Conservation (phyloP, 2,888 invertebrate genomes). For the Glaucopsyche alexis region DNA sequence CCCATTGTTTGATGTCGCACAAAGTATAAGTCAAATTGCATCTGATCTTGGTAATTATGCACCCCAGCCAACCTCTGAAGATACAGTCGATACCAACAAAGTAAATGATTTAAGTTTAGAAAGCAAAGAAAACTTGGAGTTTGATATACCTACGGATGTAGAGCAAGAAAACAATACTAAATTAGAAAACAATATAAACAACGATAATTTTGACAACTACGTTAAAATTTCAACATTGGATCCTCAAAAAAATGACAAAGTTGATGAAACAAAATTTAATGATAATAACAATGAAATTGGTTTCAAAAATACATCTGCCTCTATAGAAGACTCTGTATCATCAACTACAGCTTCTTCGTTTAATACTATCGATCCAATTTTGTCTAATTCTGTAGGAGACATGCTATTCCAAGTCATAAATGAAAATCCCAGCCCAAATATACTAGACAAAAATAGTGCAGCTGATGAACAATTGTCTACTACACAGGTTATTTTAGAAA, state of each 20-base stretch:
- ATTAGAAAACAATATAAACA: neutral
- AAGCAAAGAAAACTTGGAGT: constrained; percentile 69
- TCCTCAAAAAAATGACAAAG: constrained; percentile 49
- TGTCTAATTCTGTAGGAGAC: constrained; percentile 73
- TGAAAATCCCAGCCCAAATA: constrained; percentile 42
- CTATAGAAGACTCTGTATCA: constrained; percentile 34
- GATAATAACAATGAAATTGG: constrained; percentile 27
- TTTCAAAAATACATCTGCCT: constrained; percentile 36
- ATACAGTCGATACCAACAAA: constrained; percentile 58
- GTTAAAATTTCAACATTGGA: constrained; percentile 67
- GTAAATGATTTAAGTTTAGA: constrained; percentile 54
- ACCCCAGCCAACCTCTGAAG: constrained; percentile 60
- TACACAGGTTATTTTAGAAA: constrained; percentile 44
- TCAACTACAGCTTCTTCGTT: constrained; percentile 41
- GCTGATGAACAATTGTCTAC: constrained; percentile 39
- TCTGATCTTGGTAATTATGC: constrained; percentile 67
- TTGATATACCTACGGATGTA: constrained; percentile 59
- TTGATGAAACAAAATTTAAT: constrained; percentile 34
- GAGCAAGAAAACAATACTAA: constrained; percentile 38
- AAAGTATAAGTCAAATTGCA: constrained; percentile 75
- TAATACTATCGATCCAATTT: constrained; percentile 59
- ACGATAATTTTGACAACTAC: constrained; percentile 53
- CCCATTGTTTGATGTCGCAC: constrained; percentile 68
- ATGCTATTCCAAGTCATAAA: constrained; percentile 73
- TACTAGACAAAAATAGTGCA: constrained; percentile 35